Percentiles rank a stretch among this genome's conserved stretches.
Conservation (phyloP, 2,797 vertebrate species). For the Chelmon rostratus region DNA sequence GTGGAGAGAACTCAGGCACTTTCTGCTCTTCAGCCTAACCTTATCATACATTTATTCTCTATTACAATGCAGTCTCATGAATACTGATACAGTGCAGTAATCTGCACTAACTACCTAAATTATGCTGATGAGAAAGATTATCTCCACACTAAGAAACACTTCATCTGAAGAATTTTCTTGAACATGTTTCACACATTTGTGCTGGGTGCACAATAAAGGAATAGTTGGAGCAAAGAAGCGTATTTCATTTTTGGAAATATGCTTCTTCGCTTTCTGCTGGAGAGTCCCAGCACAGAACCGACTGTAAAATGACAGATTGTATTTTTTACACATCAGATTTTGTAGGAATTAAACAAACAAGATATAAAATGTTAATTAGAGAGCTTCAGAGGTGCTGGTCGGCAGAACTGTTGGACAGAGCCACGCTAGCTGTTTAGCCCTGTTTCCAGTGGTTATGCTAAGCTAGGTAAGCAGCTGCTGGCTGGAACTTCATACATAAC, state of each 20-base stretch:
- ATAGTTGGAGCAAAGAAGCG: neutral
- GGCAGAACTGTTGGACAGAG: neutral
- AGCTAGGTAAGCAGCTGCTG: neutral
- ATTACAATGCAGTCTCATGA: slow-evolving; percentile 49
- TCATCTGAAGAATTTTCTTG: slow-evolving; percentile 12
- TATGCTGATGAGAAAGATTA: slow-evolving; percentile 44
- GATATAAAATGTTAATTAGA: neutral
- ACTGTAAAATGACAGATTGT: neutral
- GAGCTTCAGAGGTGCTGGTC: neutral
- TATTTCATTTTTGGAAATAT: slow-evolving; percentile 4
- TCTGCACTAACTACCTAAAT: slow-evolving; percentile 33
- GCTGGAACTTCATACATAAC: too few relatives aligned
- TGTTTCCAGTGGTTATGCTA: neutral
- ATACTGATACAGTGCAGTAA: slow-evolving; percentile 40
- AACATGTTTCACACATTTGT: neutral
- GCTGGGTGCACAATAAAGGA: slow-evolving; percentile 3
- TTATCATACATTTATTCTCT: slow-evolving; percentile 54
- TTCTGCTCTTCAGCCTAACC: slow-evolving; percentile 50
- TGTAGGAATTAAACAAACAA: neutral
- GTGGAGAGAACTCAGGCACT: slow-evolving; percentile 57
- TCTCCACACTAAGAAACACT: slow-evolving; percentile 17
- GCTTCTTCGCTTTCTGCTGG: neutral
- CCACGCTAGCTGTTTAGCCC: neutral
- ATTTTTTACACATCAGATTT: neutral
- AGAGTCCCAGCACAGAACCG: neutral